Base-by-base conservation (phyloP, 2,888 invertebrate species). In the Drosophila melanocephala region DNA sequence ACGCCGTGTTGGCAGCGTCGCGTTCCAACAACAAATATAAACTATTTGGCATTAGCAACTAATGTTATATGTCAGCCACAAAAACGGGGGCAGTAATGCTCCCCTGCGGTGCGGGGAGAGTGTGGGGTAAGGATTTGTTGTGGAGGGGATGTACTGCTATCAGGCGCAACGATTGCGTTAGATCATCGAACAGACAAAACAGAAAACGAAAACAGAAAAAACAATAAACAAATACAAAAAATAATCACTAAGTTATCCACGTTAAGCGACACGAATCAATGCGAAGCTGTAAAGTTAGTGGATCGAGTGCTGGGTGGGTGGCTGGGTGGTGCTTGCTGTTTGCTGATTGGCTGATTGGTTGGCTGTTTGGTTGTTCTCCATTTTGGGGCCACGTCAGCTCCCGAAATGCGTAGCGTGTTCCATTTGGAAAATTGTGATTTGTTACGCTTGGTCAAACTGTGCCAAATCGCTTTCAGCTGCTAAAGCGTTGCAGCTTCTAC, bases 361-460 rank as follows among this genome's bases (percentile, higher is more conserved):
- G 50, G 7, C 37, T 42, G 39, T 6, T 37, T 37, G 58, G 3
- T 28, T 37, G 39, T 7, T 44, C 61, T 65, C 52, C 65, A 71
- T 65, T 72, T 66, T 75, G 63, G 61, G 52, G 72, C 79, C 81
- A 81, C 83, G 81, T 81, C 81, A 81, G 76, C 44, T 6, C 26
- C 19, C 22, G 53, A 53, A 42, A 55, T 44, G 76, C 72, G 58
- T 59, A 74, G 65, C 74, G 74, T 84, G 73, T 80, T 71, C 65
- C 75, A 87, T 79, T 87, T 89, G 71, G 71, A 80, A 73, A 75
- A 85, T 72, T 53, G 65, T 75, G 72, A 89, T 83, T 88, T 81
- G 82, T 86, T 84, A 71, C 90, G 90, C 87, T 90, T 74, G 90
- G 82, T 73, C 87, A 89, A 89, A 87, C 87, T 90, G 87, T 90